phyloP scores from a whole-genome alignment of 2,113 vertebrate species.

The Mormyrus lacerda region DNA sequence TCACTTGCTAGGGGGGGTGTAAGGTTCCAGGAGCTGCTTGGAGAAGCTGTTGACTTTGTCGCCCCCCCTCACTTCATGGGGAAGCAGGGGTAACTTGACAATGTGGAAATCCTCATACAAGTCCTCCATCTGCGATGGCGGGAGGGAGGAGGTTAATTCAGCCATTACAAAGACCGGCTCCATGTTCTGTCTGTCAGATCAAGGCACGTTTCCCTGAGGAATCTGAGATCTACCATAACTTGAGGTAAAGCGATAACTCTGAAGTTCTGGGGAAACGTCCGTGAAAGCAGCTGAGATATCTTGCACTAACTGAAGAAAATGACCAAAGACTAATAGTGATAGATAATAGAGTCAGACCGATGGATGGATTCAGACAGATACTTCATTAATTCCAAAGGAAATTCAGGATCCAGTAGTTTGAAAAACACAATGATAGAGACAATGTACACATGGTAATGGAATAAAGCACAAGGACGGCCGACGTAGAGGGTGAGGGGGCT shows the following conservation, averaged over 20 bases:
- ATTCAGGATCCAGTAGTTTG: too few species aligned
- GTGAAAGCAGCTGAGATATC: background rate
- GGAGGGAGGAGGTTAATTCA: background rate
- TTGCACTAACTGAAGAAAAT: background rate
- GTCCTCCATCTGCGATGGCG: constrained; percentile 77
- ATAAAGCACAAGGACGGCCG: too few species aligned
- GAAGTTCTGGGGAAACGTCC: background rate
- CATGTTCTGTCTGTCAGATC: background rate
- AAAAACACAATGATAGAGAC: too few species aligned
- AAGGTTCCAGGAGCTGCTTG: constrained; percentile 82
- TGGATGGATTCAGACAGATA: too few species aligned
- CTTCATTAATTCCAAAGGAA: too few species aligned
- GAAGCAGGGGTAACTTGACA: constrained; percentile 82
- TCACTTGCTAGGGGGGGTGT: constrained; percentile 78
- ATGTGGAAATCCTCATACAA: constrained; percentile 95
- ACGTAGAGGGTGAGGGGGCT: too few species aligned
- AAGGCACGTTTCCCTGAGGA: background rate
- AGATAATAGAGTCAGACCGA: background rate
- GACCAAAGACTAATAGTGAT: background rate
- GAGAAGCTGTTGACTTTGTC: constrained; percentile 92
- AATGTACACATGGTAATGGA: too few species aligned
- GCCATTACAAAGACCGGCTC: background rate
- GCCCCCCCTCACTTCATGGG: constrained; percentile 81
- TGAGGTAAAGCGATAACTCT: background rate
- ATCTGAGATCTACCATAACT: background rate